A percentile compares a stretch with the other conserved stretches of the same genome.
Evolutionary conservation across 2,888 invertebrate genomes (phyloP).

Genomic region (Blastobasis lacticolella): DNA sequence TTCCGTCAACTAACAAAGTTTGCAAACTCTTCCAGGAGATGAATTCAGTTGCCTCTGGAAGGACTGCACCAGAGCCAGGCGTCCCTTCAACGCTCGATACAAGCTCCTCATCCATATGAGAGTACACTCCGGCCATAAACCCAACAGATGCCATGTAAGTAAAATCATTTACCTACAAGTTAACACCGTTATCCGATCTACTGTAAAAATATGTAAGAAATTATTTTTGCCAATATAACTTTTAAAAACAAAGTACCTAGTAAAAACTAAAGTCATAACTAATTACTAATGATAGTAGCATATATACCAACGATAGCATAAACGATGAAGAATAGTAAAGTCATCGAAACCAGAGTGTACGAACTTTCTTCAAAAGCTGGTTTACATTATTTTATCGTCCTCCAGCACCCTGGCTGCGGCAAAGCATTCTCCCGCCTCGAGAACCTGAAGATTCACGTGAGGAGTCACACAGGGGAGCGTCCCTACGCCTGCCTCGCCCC

Average conservation of each 20-base stretch:
- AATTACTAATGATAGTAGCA: no score
- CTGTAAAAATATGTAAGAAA: no score
- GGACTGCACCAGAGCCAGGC: slow-evolving; percentile 89
- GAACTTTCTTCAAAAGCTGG: no score
- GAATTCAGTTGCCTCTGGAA: slow-evolving; percentile 96
- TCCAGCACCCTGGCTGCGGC: slow-evolving; percentile 92
- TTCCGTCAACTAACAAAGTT: no score
- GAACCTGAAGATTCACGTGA: slow-evolving; percentile 97
- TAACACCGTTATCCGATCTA: no score
- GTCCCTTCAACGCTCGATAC: slow-evolving; percentile 98
- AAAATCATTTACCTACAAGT: neutral
- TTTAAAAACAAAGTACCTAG: no score
- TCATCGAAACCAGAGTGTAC: no score
- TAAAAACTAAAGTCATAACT: no score
- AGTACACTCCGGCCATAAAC: slow-evolving; percentile 98
- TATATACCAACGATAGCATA: no score
- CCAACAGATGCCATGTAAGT: slow-evolving; percentile 97
- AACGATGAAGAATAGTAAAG: no score
- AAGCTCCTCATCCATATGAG: slow-evolving; percentile 97
- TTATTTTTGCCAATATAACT: no score
- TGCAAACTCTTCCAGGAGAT: slow-evolving; percentile 68
- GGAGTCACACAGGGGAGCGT: slow-evolving; percentile 96
- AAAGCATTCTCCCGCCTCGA: slow-evolving; percentile 98
- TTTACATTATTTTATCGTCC: no score
- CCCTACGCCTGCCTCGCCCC: slow-evolving; percentile 96